Evolutionary conservation across 2,797 vertebrate species (phyloP), one percentile per base, ranked within the genome.

Genomic region (Hybognathus amarus): DNA sequence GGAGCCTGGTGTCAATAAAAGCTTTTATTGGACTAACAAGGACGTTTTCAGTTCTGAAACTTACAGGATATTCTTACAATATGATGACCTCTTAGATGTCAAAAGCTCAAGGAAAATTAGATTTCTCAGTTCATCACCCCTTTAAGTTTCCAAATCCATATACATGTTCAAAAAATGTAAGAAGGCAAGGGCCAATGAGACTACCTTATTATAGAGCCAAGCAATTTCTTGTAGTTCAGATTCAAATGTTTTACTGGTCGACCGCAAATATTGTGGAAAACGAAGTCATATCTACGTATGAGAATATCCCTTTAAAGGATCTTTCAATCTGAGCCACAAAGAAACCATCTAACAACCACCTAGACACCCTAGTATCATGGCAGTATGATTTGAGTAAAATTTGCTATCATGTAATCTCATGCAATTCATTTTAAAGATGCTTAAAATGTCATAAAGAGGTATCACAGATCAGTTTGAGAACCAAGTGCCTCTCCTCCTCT

Each of bases 391-490:
- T 45, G 22, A 45, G n/a, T 42, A 1, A 6, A 22, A 42, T 12
- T 2, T 63, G 12, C 11, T 71, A 36, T 52, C 2, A 24, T 38
- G 30, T 79, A 36, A 80, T 75, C 33, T 50, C 6, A 40, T 42
- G 74, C 36, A 40, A 18, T 47, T 70, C 11, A 36, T 71, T 47
- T 71, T 74, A 75, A 74, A 66, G 61, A 76, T 24, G 64, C 74
- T 70, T 77, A 24, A 54, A 77, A 69, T 1, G 0, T 50, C 10
- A 22, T 45, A 45, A 81, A 74, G 22, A 80, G 3, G 38, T 42
- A 42, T 73, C 54, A 63, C 40, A 71, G 50, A 50, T 17, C 38
- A 64, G 61, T 40, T 54, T 3, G 27, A n/a, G 66, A 80, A 69
- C 17, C 40, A 33, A 63, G 38, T 5, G 18, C 27, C 27, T 45